Evolutionary conservation across 2,888 invertebrate species (phyloP).

Genomic region (Sphaeridia pumilis): DNA sequence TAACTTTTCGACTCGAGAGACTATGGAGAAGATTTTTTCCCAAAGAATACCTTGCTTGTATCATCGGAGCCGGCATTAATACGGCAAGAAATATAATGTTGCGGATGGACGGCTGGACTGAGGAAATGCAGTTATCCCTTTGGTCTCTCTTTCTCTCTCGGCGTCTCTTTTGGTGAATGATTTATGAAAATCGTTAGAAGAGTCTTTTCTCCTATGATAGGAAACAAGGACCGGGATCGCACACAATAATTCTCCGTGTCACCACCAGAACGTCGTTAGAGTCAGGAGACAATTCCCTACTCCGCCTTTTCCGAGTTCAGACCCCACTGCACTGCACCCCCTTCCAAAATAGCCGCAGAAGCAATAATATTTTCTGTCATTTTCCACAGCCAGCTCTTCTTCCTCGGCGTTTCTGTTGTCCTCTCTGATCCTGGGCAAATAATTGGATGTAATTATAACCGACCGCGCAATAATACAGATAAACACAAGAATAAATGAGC

Average conservation of each 20-base stretch:
- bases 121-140: constrained; percentile 4
- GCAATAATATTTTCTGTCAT: not conserved
- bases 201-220: constrained; percentile 32
- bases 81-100: too few relatives aligned
- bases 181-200: constrained; percentile 37
- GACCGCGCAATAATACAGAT: too few relatives aligned
- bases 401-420: too few relatives aligned
- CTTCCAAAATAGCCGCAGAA: not conserved
- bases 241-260: constrained; percentile 37
- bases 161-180: constrained; percentile 25
- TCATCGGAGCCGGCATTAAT: too few relatives aligned
- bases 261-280: constrained; percentile 36
- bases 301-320: constrained; percentile 36
- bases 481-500: too few relatives aligned
- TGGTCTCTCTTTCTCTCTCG: not conserved
- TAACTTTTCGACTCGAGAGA: too few relatives aligned
- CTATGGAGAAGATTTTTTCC: too few relatives aligned
- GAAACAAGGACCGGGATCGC: constrained; percentile 36
- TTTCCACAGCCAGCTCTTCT: not conserved
- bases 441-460: too few relatives aligned
- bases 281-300: constrained; percentile 36
- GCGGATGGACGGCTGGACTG: too few relatives aligned
- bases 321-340: not conserved
- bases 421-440: too few relatives aligned
- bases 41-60: too few relatives aligned